Percentiles rank a stretch among this genome's conserved stretches.
phyloP scores from a whole-genome alignment of 92 coral and sea anemone species.

The Parazoanthus darwini region DNA sequence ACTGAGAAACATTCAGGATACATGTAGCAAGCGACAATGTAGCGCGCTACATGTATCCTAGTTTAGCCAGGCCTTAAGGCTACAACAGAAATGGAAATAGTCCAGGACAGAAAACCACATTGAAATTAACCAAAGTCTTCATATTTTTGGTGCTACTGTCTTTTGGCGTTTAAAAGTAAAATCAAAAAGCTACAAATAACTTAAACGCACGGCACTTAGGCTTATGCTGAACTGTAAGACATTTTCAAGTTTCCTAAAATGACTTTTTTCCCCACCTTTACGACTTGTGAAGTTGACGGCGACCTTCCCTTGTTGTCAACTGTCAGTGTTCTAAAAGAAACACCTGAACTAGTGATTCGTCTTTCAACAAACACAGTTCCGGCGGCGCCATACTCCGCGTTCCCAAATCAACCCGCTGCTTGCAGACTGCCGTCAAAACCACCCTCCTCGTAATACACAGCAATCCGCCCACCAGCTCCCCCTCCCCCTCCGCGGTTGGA shows the following conservation, averaged over 20 bases:
- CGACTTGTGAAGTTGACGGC: constrained; percentile 53
- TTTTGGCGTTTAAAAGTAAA: no score
- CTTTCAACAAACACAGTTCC: constrained; percentile 61
- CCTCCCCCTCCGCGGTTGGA: constrained; percentile 68
- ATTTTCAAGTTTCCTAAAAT: not conserved
- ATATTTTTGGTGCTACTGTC: no score
- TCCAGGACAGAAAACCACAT: no score
- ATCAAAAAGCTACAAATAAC: no score
- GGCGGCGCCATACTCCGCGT: constrained; percentile 65
- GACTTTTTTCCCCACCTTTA: constrained; percentile 24
- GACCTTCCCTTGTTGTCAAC: constrained; percentile 57
- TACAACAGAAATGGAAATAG: no score
- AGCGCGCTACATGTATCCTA: no score
- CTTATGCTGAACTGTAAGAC: no score
- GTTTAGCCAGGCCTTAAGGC: no score
- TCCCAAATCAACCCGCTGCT: constrained; percentile 68
- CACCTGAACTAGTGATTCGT: constrained; percentile 20
- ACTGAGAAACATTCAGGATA: no score
- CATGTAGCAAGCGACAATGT: no score
- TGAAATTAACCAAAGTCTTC: no score
- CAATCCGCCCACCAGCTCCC: constrained; percentile 77
- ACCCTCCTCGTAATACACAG: constrained; percentile 57
- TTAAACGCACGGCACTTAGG: no score
- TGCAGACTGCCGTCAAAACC: constrained; percentile 60
- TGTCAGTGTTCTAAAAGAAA: constrained; percentile 34